Evolutionary conservation across 2,113 vertebrate species (phyloP).

Genomic region (Lepisosteus osseus): DNA sequence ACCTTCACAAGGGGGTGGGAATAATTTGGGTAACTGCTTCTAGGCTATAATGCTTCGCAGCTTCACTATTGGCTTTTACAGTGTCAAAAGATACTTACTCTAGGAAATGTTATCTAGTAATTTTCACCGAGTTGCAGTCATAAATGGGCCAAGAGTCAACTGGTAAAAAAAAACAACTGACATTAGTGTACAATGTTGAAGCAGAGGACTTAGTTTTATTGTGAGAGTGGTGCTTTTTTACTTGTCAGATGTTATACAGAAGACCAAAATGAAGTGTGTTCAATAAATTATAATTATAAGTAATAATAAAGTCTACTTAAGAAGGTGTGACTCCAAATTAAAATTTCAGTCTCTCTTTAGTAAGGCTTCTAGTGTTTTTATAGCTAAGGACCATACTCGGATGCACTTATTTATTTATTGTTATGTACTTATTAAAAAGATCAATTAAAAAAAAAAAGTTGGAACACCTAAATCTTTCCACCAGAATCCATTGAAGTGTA

Average conservation of each 20-base stretch:
- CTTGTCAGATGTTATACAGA: slow-evolving; percentile 46
- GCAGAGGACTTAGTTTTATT: slow-evolving; percentile 49
- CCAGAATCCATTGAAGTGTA: slow-evolving; percentile 17
- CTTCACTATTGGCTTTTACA: slow-evolving; percentile 38
- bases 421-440: slow-evolving; percentile 37
- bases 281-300: slow-evolving; percentile 44
- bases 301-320: slow-evolving; percentile 18
- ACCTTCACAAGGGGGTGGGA: slow-evolving; percentile 25
- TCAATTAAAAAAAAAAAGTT: slow-evolving; percentile 33
- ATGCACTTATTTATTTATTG: slow-evolving; percentile 45
- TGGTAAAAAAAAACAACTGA: slow-evolving; percentile 60
- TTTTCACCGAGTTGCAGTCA: slow-evolving; percentile 62
- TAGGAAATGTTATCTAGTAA: slow-evolving; percentile 55
- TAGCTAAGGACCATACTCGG: slow-evolving; percentile 48
- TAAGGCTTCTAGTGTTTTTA: slow-evolving; percentile 44
- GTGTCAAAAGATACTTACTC: slow-evolving; percentile 35
- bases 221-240: slow-evolving; percentile 25
- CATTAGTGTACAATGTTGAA: slow-evolving; percentile 58
- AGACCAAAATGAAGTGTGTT: slow-evolving; percentile 46
- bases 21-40: not conserved
- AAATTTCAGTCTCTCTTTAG: slow-evolving; percentile 54
- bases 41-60: slow-evolving; percentile 33
- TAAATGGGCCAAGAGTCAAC: slow-evolving; percentile 47
- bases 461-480: slow-evolving; percentile 30
- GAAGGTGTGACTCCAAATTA: slow-evolving; percentile 14